Base-by-base conservation (phyloP, 2,113 vertebrate genomes). In the Chamaetylas fuelleborni region DNA sequence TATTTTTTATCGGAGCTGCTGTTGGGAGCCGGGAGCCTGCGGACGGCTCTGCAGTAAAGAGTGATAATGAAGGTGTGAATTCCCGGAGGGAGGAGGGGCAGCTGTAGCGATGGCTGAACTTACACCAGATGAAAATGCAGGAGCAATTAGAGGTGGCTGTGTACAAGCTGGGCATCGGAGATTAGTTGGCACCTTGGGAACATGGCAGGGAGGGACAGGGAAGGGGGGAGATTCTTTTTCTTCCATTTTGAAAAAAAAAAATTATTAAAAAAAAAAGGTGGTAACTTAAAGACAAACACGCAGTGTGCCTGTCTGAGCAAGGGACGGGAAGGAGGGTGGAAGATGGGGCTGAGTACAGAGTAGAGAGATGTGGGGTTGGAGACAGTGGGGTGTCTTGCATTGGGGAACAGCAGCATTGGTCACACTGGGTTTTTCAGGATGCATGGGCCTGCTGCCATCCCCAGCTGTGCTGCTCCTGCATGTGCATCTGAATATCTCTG, bases 1-100 rank as follows among this genome's bases (percentile, higher is more conserved):
- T 99, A 98, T 99, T 99, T 99, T 96, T 99, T 99, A 99, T 99
- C 98, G 97, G 98, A 97, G 98, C 98, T 98, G 98, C 98, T 99
- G 98, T 98, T 98, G 96, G 97, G 98, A 98, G 98, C 98, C 80
- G 97, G 98, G 98, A 98, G 98, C 98, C 98, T 97, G 96, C 96
- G 97, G 98, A 98, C 98, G 98, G 98, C 98, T 98, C 97, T 98
- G 98, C 98, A 99, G 99, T 99, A 99, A 99, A 99, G 98, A 99
- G 98, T 98, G 98, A 99, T 99, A 99, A 99, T 99, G 98, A 99
- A 99, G 99, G 98, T 99, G 99, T 98, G 98, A 99, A 98, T 98
- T 98, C 98, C 98, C 98, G 94, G 96, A 97, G 98, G 98, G 98
- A 97, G 97, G 98, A 97, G 98, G 98, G 98, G 98, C 98, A 98